A percentile compares a stretch with the other conserved stretches of the same genome.
These are phyloP conservation scores for Pleuronectes platessa DNA, from an alignment of 2,113 vertebrate species.

Conservation along the genomic window DNA sequence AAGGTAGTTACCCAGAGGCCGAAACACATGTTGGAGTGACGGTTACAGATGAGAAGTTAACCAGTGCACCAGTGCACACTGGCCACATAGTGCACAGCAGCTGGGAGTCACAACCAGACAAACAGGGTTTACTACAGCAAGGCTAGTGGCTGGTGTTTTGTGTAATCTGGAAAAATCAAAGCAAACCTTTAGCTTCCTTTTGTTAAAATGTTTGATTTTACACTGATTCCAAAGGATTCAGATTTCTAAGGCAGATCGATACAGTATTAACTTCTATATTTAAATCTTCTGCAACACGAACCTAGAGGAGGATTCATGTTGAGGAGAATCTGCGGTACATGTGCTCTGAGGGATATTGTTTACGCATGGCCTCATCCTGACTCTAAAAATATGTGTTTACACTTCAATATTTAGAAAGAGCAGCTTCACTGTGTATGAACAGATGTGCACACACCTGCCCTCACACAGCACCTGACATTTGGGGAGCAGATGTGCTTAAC, in stretches of 20 bases:
- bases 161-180: neutral
- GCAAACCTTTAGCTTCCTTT: neutral
- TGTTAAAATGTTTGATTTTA: neutral
- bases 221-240: neutral
- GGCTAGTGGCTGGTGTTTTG: conserved; percentile 14
- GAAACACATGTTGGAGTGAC: conserved; percentile 62
- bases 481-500: conserved; percentile 68
- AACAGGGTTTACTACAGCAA: too few relatives aligned
- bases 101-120: too few relatives aligned
- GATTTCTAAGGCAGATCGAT: neutral
- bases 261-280: too few relatives aligned
- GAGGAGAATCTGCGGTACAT: conserved; percentile 27
- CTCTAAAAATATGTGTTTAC: conserved; percentile 18
- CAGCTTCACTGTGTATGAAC: conserved; percentile 25
- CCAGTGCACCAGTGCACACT: neutral
- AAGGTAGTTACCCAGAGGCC: conserved; percentile 82
- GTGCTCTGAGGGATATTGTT: neutral
- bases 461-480: conserved; percentile 69
- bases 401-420: conserved; percentile 28
- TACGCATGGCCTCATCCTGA: neutral
- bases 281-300: neutral
- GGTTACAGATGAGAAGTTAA: conserved; percentile 11
- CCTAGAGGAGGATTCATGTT: neutral
- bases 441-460: conserved; percentile 54
- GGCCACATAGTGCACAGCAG: neutral